Evolutionary conservation across 1,140 invertebrate species (phyloP).

Genomic region (Brachionus asplanchnoidis): DNA sequence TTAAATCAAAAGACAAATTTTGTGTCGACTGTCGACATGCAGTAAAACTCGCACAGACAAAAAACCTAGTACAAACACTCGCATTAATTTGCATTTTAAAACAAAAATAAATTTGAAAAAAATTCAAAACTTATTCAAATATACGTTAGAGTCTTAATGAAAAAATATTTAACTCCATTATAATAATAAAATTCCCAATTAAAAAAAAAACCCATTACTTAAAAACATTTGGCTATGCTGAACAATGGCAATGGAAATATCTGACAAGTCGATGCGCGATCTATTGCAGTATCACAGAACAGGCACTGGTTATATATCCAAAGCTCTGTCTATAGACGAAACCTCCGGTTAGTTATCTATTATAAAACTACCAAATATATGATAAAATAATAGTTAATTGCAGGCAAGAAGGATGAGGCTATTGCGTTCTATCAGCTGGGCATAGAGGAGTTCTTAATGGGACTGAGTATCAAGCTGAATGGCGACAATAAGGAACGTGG

Average conservation of each 20-base stretch:
- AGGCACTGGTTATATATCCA: not conserved
- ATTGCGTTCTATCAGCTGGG: slow-evolving; percentile 23
- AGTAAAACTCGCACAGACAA: not conserved
- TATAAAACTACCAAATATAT: not conserved
- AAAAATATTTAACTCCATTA: not conserved
- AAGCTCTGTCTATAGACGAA: slow-evolving; percentile 21
- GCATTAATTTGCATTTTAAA: not conserved
- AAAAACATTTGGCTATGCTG: not conserved
- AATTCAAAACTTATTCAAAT: not conserved
- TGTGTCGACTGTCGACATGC: not conserved
- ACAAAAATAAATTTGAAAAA: not conserved
- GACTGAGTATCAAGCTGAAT: not conserved
- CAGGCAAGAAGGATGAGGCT: slow-evolving; percentile 18
- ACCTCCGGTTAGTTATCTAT: not conserved
- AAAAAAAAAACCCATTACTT: not conserved
- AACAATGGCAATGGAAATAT: slow-evolving; percentile 2
- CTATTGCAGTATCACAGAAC: not conserved
- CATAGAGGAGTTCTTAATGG: slow-evolving; percentile 29
- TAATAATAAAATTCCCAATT: not conserved
- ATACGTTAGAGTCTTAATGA: not conserved
- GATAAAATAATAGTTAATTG: not conserved
- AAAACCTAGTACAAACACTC: not conserved
- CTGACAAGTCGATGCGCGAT: slow-evolving; percentile 22
- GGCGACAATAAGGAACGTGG: slow-evolving; percentile 14
- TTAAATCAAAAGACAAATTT: not conserved